A percentile compares a stretch with the other conserved stretches of the same genome.
Conservation (phyloP, 2,797 vertebrate genomes). For the Vespertilio murinus region DNA sequence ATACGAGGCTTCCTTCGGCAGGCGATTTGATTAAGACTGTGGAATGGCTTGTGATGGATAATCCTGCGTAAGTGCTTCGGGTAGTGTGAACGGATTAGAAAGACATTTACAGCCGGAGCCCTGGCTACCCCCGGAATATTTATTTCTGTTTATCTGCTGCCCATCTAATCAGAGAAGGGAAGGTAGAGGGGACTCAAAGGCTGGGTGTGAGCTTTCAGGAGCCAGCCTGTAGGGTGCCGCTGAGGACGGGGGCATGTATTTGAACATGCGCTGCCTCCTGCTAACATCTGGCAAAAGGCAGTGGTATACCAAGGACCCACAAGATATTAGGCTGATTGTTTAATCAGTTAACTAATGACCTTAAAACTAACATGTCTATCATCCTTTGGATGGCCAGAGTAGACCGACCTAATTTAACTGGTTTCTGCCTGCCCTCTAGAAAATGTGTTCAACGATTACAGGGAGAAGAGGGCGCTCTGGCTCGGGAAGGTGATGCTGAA, state of each 20-base stretch:
- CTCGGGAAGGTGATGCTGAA: neutral
- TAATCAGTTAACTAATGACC: neutral
- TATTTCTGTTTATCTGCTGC: conserved; percentile 24
- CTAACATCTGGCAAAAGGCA: neutral
- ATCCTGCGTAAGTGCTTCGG: neutral
- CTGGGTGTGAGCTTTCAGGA: neutral
- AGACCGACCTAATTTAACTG: neutral
- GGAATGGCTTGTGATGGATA: conserved; percentile 51
- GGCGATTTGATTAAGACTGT: neutral
- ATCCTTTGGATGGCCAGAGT: neutral
- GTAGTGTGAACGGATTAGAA: conserved; percentile 34
- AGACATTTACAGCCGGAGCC: conserved; percentile 9
- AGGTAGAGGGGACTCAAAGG: neutral
- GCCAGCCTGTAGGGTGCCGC: neutral
- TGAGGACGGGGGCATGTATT: neutral
- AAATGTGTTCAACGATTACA: neutral
- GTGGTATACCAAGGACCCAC: neutral
- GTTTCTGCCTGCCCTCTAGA: neutral
- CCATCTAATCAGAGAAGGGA: conserved; percentile 37
- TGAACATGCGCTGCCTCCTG: neutral
- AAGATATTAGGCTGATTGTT: neutral
- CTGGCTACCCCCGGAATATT: conserved; percentile 9
- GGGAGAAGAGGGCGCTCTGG: neutral
- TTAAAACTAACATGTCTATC: neutral
- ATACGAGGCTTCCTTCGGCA: conserved; percentile 40